Evolutionary conservation across 2,113 vertebrate genomes (phyloP), one percentile per base, ranked within the genome.

Genomic region (Passer domesticus): DNA sequence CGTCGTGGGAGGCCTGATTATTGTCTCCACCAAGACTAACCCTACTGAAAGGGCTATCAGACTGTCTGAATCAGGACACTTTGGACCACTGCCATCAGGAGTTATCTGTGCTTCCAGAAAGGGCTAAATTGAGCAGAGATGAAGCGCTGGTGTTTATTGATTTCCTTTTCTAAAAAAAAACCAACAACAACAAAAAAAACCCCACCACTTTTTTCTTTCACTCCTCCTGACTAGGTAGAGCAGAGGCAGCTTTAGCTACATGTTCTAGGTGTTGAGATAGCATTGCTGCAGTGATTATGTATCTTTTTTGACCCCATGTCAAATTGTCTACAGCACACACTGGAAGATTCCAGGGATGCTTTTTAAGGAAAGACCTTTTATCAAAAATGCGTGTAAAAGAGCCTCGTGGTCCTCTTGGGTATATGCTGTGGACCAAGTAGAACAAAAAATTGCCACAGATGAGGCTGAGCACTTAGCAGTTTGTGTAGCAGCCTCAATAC

Each of bases 121-220:
- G 93, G 79, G 52, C 82, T 97, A 94, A 97, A 95, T 95, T 87
- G 88, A 97, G 87, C 90, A 96, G 84, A 95, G 83, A 92, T 92
- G 93, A 96, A 97, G 80, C 76, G 69, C 74, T 96, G 58, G 64
- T 95, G 85, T 90, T 95, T 92, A 96, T 95, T 92, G 93, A 94
- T 96, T 95, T 79, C 23, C 55, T 30, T 52, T 56, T 30, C 11
- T 17, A 1, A 7, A 33, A 56, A 43, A 15, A 37, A 31, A 41
- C 9, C 39, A 39, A 39, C 39, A 39, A 39, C 35, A 37, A 37
- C 35, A 33, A 56, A 43, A 15, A 37, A 31, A 41, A 39, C 11
- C 39, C 39, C 10, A 39, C 9, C 4, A 27, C 49, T 72, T 69
- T 64, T 69, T 59, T 6, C 25, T 13, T 56, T 3, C 16, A 9